phyloP scores from a whole-genome alignment of 2,888 invertebrate species.

The Lasius platythorax region DNA sequence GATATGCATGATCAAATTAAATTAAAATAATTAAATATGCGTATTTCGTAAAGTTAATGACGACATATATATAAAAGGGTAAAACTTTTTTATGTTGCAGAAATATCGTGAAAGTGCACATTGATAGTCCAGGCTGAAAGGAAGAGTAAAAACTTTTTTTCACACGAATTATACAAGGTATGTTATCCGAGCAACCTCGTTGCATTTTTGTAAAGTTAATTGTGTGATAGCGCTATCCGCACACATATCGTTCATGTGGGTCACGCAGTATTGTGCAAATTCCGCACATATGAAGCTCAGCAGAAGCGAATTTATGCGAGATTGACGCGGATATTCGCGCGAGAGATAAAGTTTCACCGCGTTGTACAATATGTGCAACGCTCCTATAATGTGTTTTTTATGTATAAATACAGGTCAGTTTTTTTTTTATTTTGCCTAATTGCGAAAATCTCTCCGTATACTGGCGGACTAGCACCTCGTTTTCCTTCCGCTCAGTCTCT shows the following conservation, averaged over 20 bases:
- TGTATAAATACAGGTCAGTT: not conserved
- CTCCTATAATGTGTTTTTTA: not conserved
- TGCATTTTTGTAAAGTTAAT: conserved; percentile 44
- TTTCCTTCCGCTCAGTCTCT: conserved; percentile 40
- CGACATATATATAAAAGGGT: not conserved
- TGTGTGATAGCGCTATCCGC: not conserved
- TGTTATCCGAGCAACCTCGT: conserved; percentile 29
- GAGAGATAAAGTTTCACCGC: not conserved
- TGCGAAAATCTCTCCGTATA: conserved; percentile 32
- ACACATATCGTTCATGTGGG: not conserved
- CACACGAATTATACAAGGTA: not conserved
- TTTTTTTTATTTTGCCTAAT: not conserved
- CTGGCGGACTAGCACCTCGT: conserved; percentile 35
- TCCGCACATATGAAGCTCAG: not conserved
- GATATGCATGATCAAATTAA: conserved; percentile 3
- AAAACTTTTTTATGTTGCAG: not conserved
- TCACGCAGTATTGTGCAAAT: not conserved
- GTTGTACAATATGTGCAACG: not conserved
- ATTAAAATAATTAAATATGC: not conserved
- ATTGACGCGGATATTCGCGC: not conserved
- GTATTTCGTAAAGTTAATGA: not conserved
- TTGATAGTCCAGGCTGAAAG: not conserved
- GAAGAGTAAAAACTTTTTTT: conserved; percentile 20
- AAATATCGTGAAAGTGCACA: not conserved
- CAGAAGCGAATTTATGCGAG: not conserved